Percentiles rank a stretch among this genome's conserved stretches.
These are phyloP conservation scores for Euglossa dilemma DNA, from an alignment of 1,140 invertebrate genomes.

Conservation along the genomic window DNA sequence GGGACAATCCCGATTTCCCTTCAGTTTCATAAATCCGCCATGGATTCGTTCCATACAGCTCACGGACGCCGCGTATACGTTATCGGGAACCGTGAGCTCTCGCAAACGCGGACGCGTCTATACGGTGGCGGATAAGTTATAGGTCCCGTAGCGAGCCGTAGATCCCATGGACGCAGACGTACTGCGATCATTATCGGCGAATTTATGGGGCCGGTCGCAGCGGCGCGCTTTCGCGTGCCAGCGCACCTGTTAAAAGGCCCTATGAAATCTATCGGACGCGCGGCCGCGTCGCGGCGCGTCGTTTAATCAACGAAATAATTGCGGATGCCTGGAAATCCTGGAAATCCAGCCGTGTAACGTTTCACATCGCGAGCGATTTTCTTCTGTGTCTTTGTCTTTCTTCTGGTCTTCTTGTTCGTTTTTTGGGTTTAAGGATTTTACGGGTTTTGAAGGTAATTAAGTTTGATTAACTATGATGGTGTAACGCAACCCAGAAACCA, in stretches of 20 bases:
- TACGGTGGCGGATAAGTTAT: conserved; percentile 78
- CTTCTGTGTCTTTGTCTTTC: too few species aligned
- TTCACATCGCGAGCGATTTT: background rate
- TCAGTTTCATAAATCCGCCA: conserved; percentile 66
- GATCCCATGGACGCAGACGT: conserved; percentile 80
- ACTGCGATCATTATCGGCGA: conserved; percentile 81
- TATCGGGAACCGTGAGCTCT: conserved; percentile 44
- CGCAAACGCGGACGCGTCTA: conserved; percentile 59
- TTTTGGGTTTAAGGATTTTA: too few species aligned
- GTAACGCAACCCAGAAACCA: too few species aligned
- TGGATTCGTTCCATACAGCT: conserved; percentile 52
- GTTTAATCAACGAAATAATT: conserved; percentile 35
- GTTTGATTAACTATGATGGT: too few species aligned
- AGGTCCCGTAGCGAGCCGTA: conserved; percentile 79
- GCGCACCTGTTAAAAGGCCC: conserved; percentile 60
- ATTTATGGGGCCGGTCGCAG: conserved; percentile 74
- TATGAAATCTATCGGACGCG: conserved; percentile 45
- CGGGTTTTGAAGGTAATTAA: too few species aligned
- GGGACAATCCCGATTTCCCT: conserved; percentile 48
- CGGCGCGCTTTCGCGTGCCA: conserved; percentile 44
- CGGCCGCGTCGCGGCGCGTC: background rate
- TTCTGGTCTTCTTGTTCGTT: too few species aligned
- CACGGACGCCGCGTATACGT: conserved; percentile 58
- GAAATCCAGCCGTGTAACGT: background rate
- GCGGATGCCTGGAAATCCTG: background rate